Percentiles rank a stretch among this genome's conserved stretches.
These are phyloP conservation scores for Rhyzopertha dominica DNA, from an alignment of 1,140 invertebrate genomes.

Conservation along the genomic window DNA sequence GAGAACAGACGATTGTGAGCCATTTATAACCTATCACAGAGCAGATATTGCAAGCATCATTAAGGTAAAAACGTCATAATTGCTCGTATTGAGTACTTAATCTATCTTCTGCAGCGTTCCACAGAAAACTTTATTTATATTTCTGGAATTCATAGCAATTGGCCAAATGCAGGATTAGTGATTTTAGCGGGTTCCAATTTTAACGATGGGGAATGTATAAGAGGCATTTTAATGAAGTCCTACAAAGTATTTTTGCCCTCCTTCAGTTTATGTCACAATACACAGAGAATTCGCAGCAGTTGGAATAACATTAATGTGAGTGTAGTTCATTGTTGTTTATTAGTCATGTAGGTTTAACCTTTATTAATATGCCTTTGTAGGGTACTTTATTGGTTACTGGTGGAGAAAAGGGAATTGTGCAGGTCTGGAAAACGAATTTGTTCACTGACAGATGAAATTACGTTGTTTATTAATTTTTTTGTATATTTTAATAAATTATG, in stretches of 20 bases:
- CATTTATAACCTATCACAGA: slow-evolving; percentile 44
- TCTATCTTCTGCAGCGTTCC: slow-evolving; percentile 49
- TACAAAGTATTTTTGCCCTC: slow-evolving; percentile 50
- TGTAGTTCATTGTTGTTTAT: slow-evolving; percentile 17
- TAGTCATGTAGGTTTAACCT: slow-evolving; percentile 15
- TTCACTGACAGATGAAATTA: too few relatives aligned
- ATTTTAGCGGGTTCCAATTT: slow-evolving; percentile 59
- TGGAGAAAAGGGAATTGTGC: slow-evolving; percentile 60
- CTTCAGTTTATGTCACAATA: slow-evolving; percentile 56
- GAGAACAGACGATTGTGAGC: slow-evolving; percentile 42
- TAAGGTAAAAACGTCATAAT: slow-evolving; percentile 25
- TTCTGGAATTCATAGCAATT: slow-evolving; percentile 52
- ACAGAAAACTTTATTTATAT: slow-evolving; percentile 61
- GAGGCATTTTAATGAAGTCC: slow-evolving; percentile 51
- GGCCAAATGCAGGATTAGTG: slow-evolving; percentile 46
- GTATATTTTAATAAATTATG: too few relatives aligned
- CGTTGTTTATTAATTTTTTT: too few relatives aligned
- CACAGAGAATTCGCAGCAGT: slow-evolving; percentile 62
- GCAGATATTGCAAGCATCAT: slow-evolving; percentile 21
- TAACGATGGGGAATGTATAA: slow-evolving; percentile 46
- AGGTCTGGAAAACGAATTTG: slow-evolving; percentile 64
- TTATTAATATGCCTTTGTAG: slow-evolving; percentile 44
- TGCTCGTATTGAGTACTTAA: slow-evolving; percentile 14
- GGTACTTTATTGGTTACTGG: slow-evolving; percentile 56
- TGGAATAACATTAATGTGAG: slow-evolving; percentile 57